These are phyloP conservation scores for Drosophila ananassae DNA, from an alignment of 1,140 invertebrate species.

Conservation along the genomic window DNA sequence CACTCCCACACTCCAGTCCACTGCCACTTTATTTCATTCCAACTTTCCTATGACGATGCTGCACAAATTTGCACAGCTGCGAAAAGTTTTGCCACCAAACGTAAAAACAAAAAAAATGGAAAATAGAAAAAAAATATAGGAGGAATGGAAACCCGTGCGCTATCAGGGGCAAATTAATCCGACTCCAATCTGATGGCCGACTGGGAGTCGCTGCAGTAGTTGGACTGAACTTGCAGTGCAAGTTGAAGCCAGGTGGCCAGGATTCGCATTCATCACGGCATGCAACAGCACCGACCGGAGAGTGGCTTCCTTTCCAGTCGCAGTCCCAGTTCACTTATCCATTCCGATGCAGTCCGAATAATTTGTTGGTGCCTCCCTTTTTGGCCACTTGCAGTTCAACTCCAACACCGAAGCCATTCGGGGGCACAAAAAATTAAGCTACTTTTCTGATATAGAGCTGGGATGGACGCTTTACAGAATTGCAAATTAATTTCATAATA, in stretches of 20 bases:
- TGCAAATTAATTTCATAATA: neutral
- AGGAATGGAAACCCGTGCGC: conserved; percentile 24
- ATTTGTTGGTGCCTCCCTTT: conserved; percentile 36
- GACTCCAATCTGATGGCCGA: conserved; percentile 48
- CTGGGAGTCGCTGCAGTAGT: conserved; percentile 37
- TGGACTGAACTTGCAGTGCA: conserved; percentile 28
- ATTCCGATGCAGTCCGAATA: conserved; percentile 57
- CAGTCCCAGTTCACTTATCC: conserved; percentile 74
- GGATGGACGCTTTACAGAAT: neutral
- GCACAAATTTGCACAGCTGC: conserved; percentile 60
- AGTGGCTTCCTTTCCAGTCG: conserved; percentile 19
- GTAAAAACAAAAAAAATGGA: neutral
- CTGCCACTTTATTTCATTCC: conserved; percentile 56
- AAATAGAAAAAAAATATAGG: conserved; percentile 7
- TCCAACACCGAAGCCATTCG: conserved; percentile 10
- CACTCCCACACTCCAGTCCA: conserved; percentile 8
- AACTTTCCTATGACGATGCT: conserved; percentile 60
- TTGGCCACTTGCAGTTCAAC: conserved; percentile 36
- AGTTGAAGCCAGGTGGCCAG: conserved; percentile 30
- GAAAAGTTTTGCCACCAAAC: conserved; percentile 39
- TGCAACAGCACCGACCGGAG: conserved; percentile 37
- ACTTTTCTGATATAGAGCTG: neutral
- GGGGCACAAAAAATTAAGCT: neutral
- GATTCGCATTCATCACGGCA: conserved; percentile 64
- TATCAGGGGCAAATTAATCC: conserved; percentile 66